These are phyloP conservation scores for Cataglyphis albicans DNA, from an alignment of 2,888 invertebrate species.

Conservation along the genomic window DNA sequence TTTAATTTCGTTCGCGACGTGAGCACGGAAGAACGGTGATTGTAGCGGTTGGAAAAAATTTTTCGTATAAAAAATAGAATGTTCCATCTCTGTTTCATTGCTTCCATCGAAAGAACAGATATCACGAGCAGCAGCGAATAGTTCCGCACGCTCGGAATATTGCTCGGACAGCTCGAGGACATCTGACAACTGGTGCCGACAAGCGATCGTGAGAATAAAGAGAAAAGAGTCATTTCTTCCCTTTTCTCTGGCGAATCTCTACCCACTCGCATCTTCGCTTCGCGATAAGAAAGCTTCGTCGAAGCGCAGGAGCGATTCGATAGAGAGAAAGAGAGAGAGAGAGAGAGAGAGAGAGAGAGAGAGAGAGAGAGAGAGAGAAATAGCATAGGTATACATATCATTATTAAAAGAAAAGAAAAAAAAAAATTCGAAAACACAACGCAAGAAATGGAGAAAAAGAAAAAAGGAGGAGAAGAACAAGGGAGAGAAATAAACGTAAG, in stretches of 20 bases:
- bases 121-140: slow-evolving; percentile 79
- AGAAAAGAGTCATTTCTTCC: slow-evolving; percentile 69
- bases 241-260: slow-evolving; percentile 70
- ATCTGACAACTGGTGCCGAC: slow-evolving; percentile 80
- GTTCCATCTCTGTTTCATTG: background rate
- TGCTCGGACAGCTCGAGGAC: slow-evolving; percentile 63
- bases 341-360: background rate
- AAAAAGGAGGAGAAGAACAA: slow-evolving; percentile 30
- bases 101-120: slow-evolving; percentile 49
- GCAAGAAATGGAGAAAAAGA: slow-evolving; percentile 14
- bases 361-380: slow-evolving; percentile 1
- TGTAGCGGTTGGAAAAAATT: background rate
- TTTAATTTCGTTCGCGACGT: background rate
- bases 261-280: slow-evolving; percentile 53
- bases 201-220: slow-evolving; percentile 83
- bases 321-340: background rate
- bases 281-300: slow-evolving; percentile 27
- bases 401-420: background rate
- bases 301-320: slow-evolving; percentile 20
- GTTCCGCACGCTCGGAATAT: slow-evolving; percentile 80
- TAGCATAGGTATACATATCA: background rate
- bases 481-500: slow-evolving; percentile 42
- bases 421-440: background rate
- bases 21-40: background rate
- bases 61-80: slow-evolving; percentile 45